Conservation (phyloP, 2,797 vertebrate genomes). For the Etheostoma nigrum region DNA sequence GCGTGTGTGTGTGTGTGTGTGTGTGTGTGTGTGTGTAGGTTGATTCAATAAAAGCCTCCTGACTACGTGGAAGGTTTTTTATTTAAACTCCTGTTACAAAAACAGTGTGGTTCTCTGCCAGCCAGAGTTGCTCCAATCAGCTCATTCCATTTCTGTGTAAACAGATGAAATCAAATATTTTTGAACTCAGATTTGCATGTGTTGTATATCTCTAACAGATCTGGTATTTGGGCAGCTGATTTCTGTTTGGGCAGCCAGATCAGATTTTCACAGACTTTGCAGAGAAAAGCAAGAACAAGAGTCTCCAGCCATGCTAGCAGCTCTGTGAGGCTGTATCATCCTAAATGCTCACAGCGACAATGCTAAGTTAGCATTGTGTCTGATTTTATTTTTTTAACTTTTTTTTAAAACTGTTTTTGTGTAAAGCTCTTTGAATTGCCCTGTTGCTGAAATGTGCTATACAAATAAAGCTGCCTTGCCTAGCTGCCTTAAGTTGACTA, state of each 20-base stretch:
- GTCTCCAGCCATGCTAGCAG: neutral
- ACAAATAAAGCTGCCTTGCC: too few relatives aligned
- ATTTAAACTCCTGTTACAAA: constrained; percentile 14
- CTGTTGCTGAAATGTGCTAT: too few relatives aligned
- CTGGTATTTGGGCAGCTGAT: constrained; percentile 36
- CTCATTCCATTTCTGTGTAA: constrained; percentile 26
- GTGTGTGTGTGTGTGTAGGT: neutral
- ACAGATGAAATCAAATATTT: constrained; percentile 33
- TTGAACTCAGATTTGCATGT: constrained; percentile 17
- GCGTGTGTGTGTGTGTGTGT: too few relatives aligned
- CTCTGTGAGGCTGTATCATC: neutral
- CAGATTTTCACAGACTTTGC: constrained; percentile 3
- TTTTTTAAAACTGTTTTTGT: too few relatives aligned
- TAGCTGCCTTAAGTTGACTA: too few relatives aligned
- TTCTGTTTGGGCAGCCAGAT: constrained; percentile 31
- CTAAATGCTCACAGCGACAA: neutral
- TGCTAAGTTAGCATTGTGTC: too few relatives aligned
- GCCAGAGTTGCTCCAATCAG: neutral
- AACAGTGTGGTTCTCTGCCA: neutral
- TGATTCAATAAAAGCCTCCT: neutral
- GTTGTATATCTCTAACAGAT: constrained; percentile 21
- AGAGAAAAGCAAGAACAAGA: constrained; percentile 14
- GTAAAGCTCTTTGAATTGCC: too few relatives aligned
- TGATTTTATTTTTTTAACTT: too few relatives aligned
- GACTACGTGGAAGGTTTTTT: neutral